Evolutionary conservation across 1,140 invertebrate species (phyloP).

Genomic region (Ips typographus): DNA sequence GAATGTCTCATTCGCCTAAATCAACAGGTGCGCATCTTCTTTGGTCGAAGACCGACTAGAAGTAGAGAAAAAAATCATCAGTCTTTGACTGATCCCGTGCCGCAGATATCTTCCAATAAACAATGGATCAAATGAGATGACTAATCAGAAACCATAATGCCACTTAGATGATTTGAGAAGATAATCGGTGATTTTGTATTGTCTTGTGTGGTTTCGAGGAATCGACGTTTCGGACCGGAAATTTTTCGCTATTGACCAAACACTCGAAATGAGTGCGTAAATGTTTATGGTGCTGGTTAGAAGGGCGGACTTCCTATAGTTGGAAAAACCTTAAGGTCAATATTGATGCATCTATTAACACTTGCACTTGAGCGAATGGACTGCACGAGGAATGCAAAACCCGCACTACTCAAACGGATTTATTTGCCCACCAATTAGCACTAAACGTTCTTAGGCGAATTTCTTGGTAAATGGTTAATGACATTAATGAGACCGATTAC

Average conservation of each 20-base stretch:
- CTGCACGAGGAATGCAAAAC: slow-evolving; percentile 10
- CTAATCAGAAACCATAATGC: slow-evolving; percentile 10
- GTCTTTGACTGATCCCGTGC: slow-evolving; percentile 6
- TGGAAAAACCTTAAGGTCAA: not conserved
- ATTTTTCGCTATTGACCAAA: too few species aligned
- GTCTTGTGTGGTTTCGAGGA: not conserved
- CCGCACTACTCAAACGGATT: slow-evolving; percentile 18
- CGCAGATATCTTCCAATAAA: slow-evolving; percentile 6
- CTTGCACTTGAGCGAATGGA: slow-evolving; percentile 6
- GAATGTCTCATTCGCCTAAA: not conserved
- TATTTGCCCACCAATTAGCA: slow-evolving; percentile 17
- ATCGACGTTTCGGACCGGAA: not conserved
- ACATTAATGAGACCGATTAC: slow-evolving; percentile 25
- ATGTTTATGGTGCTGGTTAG: too few species aligned
- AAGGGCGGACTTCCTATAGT: too few species aligned
- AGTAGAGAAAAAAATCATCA: slow-evolving; percentile 2
- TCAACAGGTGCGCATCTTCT: slow-evolving; percentile 9
- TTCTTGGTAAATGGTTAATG: slow-evolving; percentile 13
- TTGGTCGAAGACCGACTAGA: not conserved
- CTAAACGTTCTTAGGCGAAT: slow-evolving; percentile 10
- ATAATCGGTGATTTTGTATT: slow-evolving; percentile 1
- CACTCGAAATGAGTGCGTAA: too few species aligned
- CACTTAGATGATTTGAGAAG: slow-evolving; percentile 14
- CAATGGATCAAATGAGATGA: slow-evolving; percentile 7
- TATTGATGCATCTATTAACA: slow-evolving; percentile 14